These are phyloP conservation scores for Cebidichthys violaceus DNA, from an alignment of 2,113 vertebrate species.

Conservation along the genomic window DNA sequence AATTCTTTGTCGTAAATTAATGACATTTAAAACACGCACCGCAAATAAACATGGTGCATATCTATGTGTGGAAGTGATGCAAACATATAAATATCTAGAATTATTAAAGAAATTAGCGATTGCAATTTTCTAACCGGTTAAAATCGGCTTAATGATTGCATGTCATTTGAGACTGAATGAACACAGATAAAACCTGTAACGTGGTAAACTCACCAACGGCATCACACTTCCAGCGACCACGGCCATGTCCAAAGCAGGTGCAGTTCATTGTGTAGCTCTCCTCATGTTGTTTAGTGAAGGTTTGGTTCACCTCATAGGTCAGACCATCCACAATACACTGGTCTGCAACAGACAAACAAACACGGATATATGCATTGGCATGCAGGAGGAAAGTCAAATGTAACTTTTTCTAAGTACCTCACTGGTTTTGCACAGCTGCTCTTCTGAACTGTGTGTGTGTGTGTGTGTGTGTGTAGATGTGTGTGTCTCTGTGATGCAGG, in stretches of 20 bases:
- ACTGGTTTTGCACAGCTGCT: slow-evolving; percentile 16
- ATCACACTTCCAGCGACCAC: slow-evolving; percentile 97
- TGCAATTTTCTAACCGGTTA: not conserved
- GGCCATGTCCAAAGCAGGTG: slow-evolving; percentile 94
- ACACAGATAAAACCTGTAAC: not conserved
- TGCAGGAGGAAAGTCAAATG: not conserved
- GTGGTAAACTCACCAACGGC: slow-evolving; percentile 88
- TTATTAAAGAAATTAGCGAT: not conserved
- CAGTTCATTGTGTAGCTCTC: slow-evolving; percentile 98
- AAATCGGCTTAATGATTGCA: not conserved
- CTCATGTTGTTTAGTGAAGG: slow-evolving; percentile 93
- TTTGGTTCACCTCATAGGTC: slow-evolving; percentile 95
- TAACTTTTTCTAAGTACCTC: not conserved
- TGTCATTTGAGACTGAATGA: not conserved
- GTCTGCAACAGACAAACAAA: slow-evolving; percentile 80
- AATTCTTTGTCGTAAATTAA: not conserved
- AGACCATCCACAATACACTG: slow-evolving; percentile 93
- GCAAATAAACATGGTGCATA: not conserved
- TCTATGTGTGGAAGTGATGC: not conserved
- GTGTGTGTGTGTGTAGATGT: not conserved
- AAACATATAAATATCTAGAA: not conserved
- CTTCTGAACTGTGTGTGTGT: not conserved
- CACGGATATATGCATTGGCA: not conserved
- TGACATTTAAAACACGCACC: not conserved
- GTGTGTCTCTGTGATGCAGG: slow-evolving; percentile 10